A percentile compares a stretch with the other conserved stretches of the same genome.
Conservation (phyloP, 2,113 vertebrate genomes). For the cat (Felis catus) region F.catus_Fca126_mat1.0 CM031412.1:191318001-191318500, state of each 20-base stretch:
- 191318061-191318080: too few relatives aligned
- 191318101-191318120: too few relatives aligned
- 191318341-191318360: neutral
- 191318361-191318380: neutral
- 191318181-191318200: neutral
- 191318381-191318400: neutral
- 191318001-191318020: too few relatives aligned
- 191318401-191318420: neutral
- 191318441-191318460: neutral
- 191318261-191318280: neutral
- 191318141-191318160: too few relatives aligned
- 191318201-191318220: neutral
- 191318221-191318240: neutral
- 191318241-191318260: neutral
- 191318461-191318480: neutral
- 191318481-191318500: neutral
- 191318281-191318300: neutral
- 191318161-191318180: too few relatives aligned
- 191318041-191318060: too few relatives aligned
- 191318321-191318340: neutral
- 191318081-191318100: too few relatives aligned
- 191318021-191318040: too few relatives aligned
- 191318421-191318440: neutral
- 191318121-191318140: too few relatives aligned
- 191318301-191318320: neutral